Percentiles rank a stretch among this genome's conserved stretches.
Evolutionary conservation across 2,797 vertebrate species (phyloP).

Genomic region (Natrix natrix): DNA sequence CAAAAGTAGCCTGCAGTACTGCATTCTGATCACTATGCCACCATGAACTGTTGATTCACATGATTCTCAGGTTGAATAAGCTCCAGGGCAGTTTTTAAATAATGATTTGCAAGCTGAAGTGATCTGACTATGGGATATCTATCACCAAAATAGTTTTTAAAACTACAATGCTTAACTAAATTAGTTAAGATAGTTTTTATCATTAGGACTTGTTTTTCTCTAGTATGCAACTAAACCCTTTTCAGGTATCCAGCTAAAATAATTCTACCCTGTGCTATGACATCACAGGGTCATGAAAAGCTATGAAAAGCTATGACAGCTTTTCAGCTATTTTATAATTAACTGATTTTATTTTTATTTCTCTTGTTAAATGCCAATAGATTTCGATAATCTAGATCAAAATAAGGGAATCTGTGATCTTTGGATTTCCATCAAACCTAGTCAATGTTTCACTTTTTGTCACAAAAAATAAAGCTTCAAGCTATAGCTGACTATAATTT

Average conservation of each 20-base stretch:
- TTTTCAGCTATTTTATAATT: not conserved
- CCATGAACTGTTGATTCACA: not conserved
- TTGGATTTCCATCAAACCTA: not conserved
- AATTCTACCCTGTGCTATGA: not conserved
- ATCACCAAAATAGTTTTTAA: not conserved
- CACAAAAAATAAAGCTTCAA: not conserved
- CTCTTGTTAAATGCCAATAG: not conserved
- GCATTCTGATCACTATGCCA: no score
- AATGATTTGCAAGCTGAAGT: not conserved
- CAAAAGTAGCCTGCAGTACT: no score
- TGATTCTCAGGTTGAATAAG: not conserved
- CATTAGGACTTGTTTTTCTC: not conserved
- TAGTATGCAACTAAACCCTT: not conserved
- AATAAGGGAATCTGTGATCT: not conserved
- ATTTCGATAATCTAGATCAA: not conserved
- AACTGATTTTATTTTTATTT: not conserved
- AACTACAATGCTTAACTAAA: not conserved
- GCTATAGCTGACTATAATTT: not conserved
- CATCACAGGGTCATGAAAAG: not conserved
- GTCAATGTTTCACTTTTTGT: not conserved
- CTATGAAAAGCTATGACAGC: not conserved
- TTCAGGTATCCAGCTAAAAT: not conserved
- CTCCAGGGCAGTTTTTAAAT: not conserved
- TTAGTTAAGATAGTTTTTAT: not conserved
- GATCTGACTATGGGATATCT: not conserved